A percentile compares a stretch with the other conserved stretches of the same genome.
Conservation (phyloP, 2,797 vertebrate species). For the Macrochelys suwanniensis region DNA sequence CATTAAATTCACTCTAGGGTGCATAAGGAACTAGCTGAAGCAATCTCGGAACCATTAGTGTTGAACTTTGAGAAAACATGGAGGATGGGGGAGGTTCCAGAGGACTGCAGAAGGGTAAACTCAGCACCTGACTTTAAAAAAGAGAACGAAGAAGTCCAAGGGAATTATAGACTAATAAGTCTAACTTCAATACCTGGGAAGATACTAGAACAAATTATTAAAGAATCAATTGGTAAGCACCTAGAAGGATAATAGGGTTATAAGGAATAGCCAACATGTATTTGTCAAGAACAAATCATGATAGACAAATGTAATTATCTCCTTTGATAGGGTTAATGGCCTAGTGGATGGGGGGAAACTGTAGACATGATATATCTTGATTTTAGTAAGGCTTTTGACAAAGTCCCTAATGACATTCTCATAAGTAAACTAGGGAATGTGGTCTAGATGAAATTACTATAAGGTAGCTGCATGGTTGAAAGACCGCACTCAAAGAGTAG, state of each 20-base stretch:
- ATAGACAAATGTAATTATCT: neutral
- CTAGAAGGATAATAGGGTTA: neutral
- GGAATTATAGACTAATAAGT: neutral
- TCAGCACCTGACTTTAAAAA: neutral
- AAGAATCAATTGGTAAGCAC: neutral
- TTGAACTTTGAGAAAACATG: neutral
- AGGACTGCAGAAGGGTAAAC: neutral
- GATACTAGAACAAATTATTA: neutral
- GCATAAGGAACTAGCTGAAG: neutral
- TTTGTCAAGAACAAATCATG: neutral
- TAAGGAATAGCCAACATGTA: neutral
- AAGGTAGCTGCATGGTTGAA: neutral
- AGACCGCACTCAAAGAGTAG: neutral
- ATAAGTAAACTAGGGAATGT: neutral
- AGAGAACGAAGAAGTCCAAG: neutral
- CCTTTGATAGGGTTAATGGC: neutral
- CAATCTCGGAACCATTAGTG: neutral
- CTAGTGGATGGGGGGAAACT: neutral
- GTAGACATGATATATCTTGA: neutral
- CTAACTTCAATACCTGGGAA: neutral
- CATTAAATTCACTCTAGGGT: neutral
- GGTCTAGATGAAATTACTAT: neutral
- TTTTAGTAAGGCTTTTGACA: neutral
- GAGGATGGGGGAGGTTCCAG: neutral
- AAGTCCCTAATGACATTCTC: neutral